Base-by-base conservation (phyloP, 2,797 vertebrate genomes). In the Poeciliopsis infans region DNA sequence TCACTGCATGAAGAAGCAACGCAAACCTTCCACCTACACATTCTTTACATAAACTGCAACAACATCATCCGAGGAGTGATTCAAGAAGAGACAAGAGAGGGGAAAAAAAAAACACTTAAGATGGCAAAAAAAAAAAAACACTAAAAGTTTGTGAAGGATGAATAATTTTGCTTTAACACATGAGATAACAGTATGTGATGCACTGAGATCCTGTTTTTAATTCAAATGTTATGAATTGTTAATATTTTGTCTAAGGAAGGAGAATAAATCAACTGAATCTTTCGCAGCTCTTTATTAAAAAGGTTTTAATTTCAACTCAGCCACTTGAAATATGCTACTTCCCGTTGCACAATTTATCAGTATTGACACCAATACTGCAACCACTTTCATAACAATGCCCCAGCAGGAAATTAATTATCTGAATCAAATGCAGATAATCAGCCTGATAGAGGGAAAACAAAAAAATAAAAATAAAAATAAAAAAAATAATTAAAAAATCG, bases 21-120 rank as follows among this genome's bases (percentile, higher is more conserved):
- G 85, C 81, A 88, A 85, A 86, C 88, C 82, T 84, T 79, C 88
- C 92, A 91, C 91, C 93, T 91, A 92, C 87, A 81, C 91, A 92
- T 81, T 72, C 79, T 92, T 91, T 94, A 87, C 91, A 93, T 87
- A 86, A 83, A 83, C 87, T 79, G 87, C 72, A 82, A 81, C 84
- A 91, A 73, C 75, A 92, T 84, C 79, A 85, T 85, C 85, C 53
- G 79, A 86, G 79, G 85, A 80, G 64, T 5, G 88, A 85, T 31
- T 66, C 31, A 85, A 66, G 66, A 69, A 5, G 39, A 45, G 39
- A 68, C 36, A 41, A 41, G 36, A 12, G 20, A 41, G 33, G 61
- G 61, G 0, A 1, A 15, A 7, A 18, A 15, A 7, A 18, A 36
- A 57, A 45, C 45, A 53, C 15, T 82, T 2, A 10, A 71, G 36